Percentiles rank a stretch among this genome's conserved stretches.
Evolutionary conservation across 2,797 vertebrate species (phyloP).

Genomic region (Rhabdophis nuchalis): DNA sequence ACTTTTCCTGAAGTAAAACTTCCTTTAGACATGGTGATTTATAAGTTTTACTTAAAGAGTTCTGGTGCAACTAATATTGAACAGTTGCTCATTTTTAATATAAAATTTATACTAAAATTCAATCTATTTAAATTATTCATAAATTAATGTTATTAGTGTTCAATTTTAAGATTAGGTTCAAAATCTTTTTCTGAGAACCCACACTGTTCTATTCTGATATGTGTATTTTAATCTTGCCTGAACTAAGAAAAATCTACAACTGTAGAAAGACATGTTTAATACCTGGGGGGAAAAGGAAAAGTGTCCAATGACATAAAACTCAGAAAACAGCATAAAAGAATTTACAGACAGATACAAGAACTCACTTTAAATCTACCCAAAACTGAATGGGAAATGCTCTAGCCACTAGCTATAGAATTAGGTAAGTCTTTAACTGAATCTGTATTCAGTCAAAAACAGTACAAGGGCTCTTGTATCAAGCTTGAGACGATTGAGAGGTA

Average conservation of each 20-base stretch:
- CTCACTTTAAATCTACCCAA: background rate
- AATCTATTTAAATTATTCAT: background rate
- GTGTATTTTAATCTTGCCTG: background rate
- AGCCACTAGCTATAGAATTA: background rate
- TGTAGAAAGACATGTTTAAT: background rate
- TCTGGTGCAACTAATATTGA: background rate
- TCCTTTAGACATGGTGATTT: background rate
- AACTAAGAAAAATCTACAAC: background rate
- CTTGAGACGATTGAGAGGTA: slow-evolving; percentile 35
- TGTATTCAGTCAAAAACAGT: background rate
- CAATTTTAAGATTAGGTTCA: background rate
- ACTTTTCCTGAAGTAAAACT: background rate
- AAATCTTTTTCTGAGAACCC: background rate
- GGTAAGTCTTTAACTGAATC: background rate
- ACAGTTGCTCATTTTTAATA: background rate
- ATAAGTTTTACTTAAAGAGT: background rate
- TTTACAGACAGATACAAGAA: background rate
- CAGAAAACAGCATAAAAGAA: background rate
- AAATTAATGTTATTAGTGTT: background rate
- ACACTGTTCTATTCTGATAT: background rate
- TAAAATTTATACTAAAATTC: background rate
- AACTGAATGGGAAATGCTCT: background rate
- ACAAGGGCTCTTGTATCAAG: background rate
- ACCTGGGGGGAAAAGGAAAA: background rate
- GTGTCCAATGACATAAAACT: background rate